Conservation (phyloP, 2,113 vertebrate genomes). For the Salvator merianae region DNA sequence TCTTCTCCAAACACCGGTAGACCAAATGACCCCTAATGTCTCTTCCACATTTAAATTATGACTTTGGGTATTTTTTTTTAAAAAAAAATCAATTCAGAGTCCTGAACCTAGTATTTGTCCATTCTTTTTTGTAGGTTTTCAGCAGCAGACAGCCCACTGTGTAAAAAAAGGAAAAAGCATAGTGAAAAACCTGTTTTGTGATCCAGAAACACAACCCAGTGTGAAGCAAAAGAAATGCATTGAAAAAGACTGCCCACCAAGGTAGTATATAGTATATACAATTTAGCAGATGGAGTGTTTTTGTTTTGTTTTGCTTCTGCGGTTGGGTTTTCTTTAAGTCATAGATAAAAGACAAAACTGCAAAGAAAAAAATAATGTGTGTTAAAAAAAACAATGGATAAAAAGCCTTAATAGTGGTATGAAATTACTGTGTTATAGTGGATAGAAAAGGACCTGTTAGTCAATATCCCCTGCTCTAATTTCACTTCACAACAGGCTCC, state of each 20-base stretch:
- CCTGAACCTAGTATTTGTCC: background rate
- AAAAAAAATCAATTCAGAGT: no score
- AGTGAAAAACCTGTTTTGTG: slow-evolving; percentile 87
- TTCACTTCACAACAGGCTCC: background rate
- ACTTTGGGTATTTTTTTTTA: background rate
- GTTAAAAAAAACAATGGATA: background rate
- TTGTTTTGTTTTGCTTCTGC: no score
- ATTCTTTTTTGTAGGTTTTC: slow-evolving; percentile 76
- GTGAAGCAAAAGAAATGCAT: slow-evolving; percentile 87
- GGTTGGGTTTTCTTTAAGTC: background rate
- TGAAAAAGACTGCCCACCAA: slow-evolving; percentile 88
- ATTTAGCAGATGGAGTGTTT: no score
- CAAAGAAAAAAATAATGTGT: background rate
- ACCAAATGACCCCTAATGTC: background rate
- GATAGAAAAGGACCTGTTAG: background rate
- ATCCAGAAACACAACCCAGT: slow-evolving; percentile 80
- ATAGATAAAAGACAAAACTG: background rate
- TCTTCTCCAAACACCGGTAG: no score
- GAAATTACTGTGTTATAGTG: background rate
- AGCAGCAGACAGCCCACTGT: slow-evolving; percentile 84
- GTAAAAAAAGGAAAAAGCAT: slow-evolving; percentile 79
- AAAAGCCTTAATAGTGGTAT: background rate
- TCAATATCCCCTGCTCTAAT: background rate
- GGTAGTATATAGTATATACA: slow-evolving; percentile 58
- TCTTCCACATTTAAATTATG: background rate